A percentile compares a stretch with the other conserved stretches of the same genome.
These are phyloP conservation scores for Eulemur rufifrons DNA, from an alignment of 2,113 vertebrate species.

Conservation along the genomic window DNA sequence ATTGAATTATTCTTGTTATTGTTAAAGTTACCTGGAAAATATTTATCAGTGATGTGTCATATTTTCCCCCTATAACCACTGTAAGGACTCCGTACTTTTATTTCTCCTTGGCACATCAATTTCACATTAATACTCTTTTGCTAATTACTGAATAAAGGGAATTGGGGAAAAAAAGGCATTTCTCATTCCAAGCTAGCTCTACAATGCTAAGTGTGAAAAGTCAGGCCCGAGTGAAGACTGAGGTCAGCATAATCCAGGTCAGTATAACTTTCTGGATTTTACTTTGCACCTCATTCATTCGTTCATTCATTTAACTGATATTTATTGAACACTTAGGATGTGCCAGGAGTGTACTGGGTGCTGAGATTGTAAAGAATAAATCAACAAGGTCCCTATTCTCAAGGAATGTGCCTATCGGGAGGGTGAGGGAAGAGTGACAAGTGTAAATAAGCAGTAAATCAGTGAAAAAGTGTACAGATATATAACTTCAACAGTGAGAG, in stretches of 20 bases:
- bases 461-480: neutral
- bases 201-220: neutral
- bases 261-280: neutral
- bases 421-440: neutral
- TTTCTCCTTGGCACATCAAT: neutral
- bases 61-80: neutral
- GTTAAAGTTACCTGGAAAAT: conserved; percentile 16
- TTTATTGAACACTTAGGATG: neutral
- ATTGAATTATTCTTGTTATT: neutral
- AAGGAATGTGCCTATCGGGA: neutral
- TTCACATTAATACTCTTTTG: neutral
- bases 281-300: neutral
- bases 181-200: neutral
- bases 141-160: neutral
- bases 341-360: neutral
- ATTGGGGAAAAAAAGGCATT: neutral
- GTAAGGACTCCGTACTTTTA: neutral
- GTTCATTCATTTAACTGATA: neutral
- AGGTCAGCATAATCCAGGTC: neutral
- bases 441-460: neutral
- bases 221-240: neutral
- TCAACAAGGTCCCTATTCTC: neutral
- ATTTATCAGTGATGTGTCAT: neutral
- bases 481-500: neutral
- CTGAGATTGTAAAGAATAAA: neutral